Evolutionary conservation across 2,888 invertebrate genomes (phyloP).

Genomic region (Cabera pusaria): DNA sequence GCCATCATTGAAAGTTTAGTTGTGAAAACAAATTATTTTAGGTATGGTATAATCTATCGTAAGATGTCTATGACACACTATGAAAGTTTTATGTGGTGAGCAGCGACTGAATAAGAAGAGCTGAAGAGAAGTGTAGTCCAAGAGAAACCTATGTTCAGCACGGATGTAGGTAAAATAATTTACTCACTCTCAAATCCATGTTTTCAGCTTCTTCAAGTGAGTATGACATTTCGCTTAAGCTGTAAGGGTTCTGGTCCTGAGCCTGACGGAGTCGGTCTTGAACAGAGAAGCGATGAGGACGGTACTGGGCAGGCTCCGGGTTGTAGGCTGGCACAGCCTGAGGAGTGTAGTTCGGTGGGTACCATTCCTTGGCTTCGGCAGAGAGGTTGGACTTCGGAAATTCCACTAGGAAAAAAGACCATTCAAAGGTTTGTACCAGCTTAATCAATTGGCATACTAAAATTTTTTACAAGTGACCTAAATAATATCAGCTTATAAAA

Average conservation of each 20-base stretch:
- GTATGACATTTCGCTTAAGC: conserved; percentile 69
- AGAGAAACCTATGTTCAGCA: too few species aligned
- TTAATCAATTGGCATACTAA: conserved; percentile 16
- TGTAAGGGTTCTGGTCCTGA: conserved; percentile 70
- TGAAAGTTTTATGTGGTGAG: too few species aligned
- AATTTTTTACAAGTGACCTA: conserved; percentile 29
- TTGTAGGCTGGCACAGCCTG: conserved; percentile 55
- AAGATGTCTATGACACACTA: too few species aligned
- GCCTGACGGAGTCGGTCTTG: conserved; percentile 76
- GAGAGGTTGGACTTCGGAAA: conserved; percentile 75
- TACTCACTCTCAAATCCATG: conserved; percentile 64
- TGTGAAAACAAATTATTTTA: too few species aligned
- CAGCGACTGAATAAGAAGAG: too few species aligned
- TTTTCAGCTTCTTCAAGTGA: conserved; percentile 72
- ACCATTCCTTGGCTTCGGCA: conserved; percentile 85
- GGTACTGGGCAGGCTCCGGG: conserved; percentile 57
- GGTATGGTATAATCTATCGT: too few species aligned
- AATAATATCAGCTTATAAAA: conserved; percentile 37
- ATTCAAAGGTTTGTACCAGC: too few species aligned
- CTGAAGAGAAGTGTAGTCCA: too few species aligned
- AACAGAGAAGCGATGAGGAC: conserved; percentile 67
- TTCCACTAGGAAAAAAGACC: conserved; percentile 48
- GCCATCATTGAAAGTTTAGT: too few species aligned
- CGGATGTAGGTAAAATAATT: too few species aligned
- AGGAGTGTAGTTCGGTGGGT: conserved; percentile 77